Percentiles rank a stretch among this genome's conserved stretches.
These are phyloP conservation scores for Mormyrus lacerda DNA, from an alignment of 2,113 vertebrate genomes.

Conservation along the genomic window DNA sequence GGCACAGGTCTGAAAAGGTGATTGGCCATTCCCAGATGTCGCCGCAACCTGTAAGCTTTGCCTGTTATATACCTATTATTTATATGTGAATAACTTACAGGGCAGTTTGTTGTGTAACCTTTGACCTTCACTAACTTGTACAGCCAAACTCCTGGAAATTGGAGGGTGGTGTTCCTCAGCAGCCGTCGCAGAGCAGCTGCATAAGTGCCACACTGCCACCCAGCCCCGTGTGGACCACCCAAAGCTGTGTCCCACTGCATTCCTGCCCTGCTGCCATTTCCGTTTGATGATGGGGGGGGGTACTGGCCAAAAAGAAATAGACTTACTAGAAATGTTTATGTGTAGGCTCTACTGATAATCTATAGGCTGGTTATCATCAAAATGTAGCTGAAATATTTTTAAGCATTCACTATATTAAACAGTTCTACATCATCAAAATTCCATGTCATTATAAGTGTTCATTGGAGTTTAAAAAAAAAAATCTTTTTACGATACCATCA, in stretches of 20 bases:
- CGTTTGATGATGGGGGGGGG: background rate
- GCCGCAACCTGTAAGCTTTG: background rate
- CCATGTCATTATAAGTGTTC: background rate
- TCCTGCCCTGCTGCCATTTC: background rate
- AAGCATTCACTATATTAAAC: too few relatives aligned
- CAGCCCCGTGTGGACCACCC: background rate
- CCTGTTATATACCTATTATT: background rate
- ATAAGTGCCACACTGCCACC: background rate
- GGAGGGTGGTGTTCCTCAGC: background rate
- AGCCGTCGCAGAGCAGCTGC: background rate
- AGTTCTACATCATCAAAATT: too few relatives aligned
- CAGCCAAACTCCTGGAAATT: background rate
- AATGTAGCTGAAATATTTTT: background rate
- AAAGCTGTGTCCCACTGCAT: background rate
- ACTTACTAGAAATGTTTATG: background rate
- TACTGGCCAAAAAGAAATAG: background rate
- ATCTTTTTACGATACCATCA: background rate
- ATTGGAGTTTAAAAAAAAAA: background rate
- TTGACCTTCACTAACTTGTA: background rate
- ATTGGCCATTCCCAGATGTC: background rate
- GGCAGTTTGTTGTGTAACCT: background rate
- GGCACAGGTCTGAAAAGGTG: background rate
- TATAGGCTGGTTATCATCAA: background rate
- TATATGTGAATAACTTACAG: background rate
- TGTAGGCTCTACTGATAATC: background rate